These are phyloP conservation scores for Bradypodion pumilum DNA, from an alignment of 2,797 vertebrate genomes.

Conservation along the genomic window DNA sequence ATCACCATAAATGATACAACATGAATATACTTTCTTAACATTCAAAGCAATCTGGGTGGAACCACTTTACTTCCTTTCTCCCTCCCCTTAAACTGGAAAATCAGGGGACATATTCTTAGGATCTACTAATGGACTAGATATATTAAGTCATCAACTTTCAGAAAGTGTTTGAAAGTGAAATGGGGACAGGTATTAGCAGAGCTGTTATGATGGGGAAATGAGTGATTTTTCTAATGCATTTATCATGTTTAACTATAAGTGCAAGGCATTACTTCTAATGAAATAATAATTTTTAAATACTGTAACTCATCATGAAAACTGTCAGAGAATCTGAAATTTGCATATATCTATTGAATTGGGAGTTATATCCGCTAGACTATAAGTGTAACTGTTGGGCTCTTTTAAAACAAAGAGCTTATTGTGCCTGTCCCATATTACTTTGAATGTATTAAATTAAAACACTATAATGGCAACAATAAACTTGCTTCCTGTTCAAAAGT, in stretches of 20 bases:
- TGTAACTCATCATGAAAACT: constrained; percentile 19
- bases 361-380: constrained; percentile 30
- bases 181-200: not conserved
- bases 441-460: constrained; percentile 13
- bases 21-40: not conserved
- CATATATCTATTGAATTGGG: not conserved
- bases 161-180: constrained; percentile 27
- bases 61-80: accelerated
- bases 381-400: constrained; percentile 25
- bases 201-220: not conserved
- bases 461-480: constrained; percentile 1
- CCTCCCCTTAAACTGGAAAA: not conserved
- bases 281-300: constrained; percentile 36
- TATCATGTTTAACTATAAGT: constrained; percentile 40
- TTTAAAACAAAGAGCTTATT: constrained; percentile 28
- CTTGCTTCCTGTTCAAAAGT: constrained; percentile 24
- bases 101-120: not conserved
- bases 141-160: constrained; percentile 6
- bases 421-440: constrained; percentile 7
- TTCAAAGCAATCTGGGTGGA: not conserved
- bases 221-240: constrained; percentile 33
- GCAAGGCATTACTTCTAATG: constrained; percentile 29
- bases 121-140: not conserved
- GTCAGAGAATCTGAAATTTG: constrained; percentile 24
- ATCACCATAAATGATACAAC: not conserved